These are phyloP conservation scores for Monodelphis domestica DNA, from an alignment of 2,797 vertebrate species.

Conservation along the genomic window DNA sequence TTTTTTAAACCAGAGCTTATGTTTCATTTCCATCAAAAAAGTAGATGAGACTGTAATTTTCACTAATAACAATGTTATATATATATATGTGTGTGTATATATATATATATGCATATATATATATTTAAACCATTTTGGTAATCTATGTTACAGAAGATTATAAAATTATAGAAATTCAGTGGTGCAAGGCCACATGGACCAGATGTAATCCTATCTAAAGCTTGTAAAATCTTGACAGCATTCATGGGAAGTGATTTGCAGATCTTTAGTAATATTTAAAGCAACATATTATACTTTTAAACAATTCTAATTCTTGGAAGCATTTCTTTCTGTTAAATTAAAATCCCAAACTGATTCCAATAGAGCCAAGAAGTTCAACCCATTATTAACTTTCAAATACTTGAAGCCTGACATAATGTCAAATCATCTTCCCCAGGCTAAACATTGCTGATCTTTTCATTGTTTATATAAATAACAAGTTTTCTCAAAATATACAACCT, in stretches of 20 bases:
- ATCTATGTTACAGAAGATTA: neutral
- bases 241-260: neutral
- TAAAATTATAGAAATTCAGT: neutral
- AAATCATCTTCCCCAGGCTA: neutral
- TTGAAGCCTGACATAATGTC: neutral
- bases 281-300: neutral
- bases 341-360: neutral
- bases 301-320: neutral
- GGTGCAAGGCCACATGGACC: neutral
- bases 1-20: neutral
- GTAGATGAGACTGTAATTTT: too few species aligned
- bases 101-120: too few species aligned
- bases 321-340: neutral
- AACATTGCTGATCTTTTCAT: neutral
- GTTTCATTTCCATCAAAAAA: neutral
- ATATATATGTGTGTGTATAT: too few species aligned
- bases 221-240: neutral
- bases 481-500: neutral
- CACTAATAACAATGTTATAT: too few species aligned
- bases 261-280: neutral
- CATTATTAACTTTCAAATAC: neutral
- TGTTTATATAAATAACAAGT: neutral
- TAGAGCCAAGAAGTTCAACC: too few species aligned
- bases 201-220: neutral
- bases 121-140: too few species aligned